Conservation (phyloP, 2,888 invertebrate species). For the Papilio protenor region DNA sequence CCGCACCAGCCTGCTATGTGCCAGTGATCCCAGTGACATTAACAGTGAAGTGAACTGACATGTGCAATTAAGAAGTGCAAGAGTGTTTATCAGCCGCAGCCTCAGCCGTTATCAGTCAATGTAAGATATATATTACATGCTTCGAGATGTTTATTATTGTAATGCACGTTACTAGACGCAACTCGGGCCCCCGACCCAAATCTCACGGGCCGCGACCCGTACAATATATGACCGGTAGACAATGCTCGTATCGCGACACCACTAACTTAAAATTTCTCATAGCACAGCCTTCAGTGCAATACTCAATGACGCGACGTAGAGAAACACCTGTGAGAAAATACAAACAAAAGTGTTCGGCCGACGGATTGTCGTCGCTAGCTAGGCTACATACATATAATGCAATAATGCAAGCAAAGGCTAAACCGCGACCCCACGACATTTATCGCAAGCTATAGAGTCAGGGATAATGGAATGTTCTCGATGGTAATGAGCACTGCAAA, state of each 20-base stretch:
- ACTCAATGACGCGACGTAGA: constrained; percentile 73
- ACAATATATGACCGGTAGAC: constrained; percentile 73
- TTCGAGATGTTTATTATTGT: constrained; percentile 18
- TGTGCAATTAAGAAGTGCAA: constrained; percentile 71
- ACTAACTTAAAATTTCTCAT: constrained; percentile 78
- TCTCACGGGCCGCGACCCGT: constrained; percentile 73
- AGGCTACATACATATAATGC: constrained; percentile 38
- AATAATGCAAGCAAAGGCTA: constrained; percentile 40
- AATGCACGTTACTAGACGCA: constrained; percentile 39
- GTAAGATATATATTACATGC: constrained; percentile 70
- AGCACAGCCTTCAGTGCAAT: constrained; percentile 77
- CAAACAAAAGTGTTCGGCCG: constrained; percentile 68
- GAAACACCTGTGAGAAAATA: constrained; percentile 81
- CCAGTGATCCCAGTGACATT: constrained; percentile 76
- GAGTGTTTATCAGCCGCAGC: constrained; percentile 77
- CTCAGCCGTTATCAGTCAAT: constrained; percentile 78
- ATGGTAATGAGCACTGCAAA: constrained; percentile 45
- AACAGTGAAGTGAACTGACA: constrained; percentile 74
- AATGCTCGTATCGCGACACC: constrained; percentile 77
- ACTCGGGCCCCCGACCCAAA: constrained; percentile 77
- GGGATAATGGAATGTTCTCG: constrained; percentile 42
- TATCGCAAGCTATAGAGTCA: constrained; percentile 38
- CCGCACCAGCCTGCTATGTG: constrained; percentile 71
- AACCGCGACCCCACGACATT: constrained; percentile 43
- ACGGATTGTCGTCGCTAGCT: constrained; percentile 49